Conservation (phyloP, 2,888 invertebrate species). For the Andrena praecox region DNA sequence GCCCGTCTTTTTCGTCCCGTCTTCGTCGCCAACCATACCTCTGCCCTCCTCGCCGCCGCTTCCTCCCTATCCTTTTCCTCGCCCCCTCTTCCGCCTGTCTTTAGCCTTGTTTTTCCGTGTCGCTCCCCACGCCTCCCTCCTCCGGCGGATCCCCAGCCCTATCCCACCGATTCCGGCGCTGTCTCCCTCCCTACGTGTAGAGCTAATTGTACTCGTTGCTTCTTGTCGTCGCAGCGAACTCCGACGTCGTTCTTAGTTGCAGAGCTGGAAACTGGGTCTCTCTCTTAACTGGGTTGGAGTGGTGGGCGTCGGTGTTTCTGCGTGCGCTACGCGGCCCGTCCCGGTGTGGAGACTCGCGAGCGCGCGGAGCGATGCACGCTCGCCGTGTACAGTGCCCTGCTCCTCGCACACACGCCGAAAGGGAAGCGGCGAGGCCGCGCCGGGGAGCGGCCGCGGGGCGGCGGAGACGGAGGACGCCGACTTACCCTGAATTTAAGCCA, state of each 20-base stretch:
- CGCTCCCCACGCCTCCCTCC: constrained; percentile 23
- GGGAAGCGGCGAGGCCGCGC: constrained; percentile 8
- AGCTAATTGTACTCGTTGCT: constrained; percentile 71
- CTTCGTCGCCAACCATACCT: constrained; percentile 26
- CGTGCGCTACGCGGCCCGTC: constrained; percentile 13
- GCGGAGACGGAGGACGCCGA: constrained; percentile 20
- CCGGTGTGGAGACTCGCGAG: background rate
- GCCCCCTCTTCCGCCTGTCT: background rate
- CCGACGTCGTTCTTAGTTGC: constrained; percentile 63
- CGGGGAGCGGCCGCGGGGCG: constrained; percentile 1
- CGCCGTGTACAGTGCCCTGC: constrained; percentile 25
- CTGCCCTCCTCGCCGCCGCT: constrained; percentile 8
- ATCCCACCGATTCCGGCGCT: constrained; percentile 51
- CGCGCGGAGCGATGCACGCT: constrained; percentile 32
- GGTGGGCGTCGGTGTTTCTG: constrained; percentile 26
- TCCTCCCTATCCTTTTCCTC: constrained; percentile 2
- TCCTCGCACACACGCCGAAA: constrained; percentile 27
- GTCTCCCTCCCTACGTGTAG: constrained; percentile 59
- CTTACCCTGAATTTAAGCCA: constrained; percentile 64
- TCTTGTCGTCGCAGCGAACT: constrained; percentile 63
- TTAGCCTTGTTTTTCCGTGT: constrained; percentile 41
- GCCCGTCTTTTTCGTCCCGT: constrained; percentile 20
- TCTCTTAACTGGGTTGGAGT: constrained; percentile 60
- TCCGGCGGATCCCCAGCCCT: background rate
- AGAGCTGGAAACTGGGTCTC: constrained; percentile 66